A percentile compares a stretch with the other conserved stretches of the same genome.
These are phyloP conservation scores for Tachysurus fulvidraco DNA, from an alignment of 2,113 vertebrate genomes.

Conservation along the genomic window DNA sequence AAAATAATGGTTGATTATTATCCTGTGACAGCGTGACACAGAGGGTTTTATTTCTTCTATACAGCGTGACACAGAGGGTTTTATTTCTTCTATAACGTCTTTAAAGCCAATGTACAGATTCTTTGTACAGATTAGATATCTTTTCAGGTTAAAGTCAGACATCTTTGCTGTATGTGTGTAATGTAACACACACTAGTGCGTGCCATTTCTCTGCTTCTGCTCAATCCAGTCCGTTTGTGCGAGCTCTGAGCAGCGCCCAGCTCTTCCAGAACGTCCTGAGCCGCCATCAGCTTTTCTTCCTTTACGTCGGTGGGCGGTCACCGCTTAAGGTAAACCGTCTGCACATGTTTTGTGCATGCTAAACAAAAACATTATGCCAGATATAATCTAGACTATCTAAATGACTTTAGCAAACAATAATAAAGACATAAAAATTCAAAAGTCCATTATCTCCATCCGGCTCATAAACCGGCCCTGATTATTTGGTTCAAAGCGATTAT, in stretches of 20 bases:
- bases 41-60: not conserved
- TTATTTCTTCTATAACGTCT: no score
- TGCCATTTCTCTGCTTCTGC: not conserved
- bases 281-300: constrained; percentile 83
- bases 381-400: not conserved
- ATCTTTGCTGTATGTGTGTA: not conserved
- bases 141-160: not conserved
- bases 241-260: constrained; percentile 80
- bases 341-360: not conserved
- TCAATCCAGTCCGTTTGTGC: constrained; percentile 80
- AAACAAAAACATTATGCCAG: not conserved
- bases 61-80: no score
- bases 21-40: not conserved
- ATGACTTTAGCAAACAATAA: not conserved
- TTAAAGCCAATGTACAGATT: no score
- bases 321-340: constrained; percentile 82
- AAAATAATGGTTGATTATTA: not conserved
- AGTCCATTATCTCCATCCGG: not conserved
- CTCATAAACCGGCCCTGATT: not conserved
- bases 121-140: no score
- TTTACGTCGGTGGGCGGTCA: constrained; percentile 91
- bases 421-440: no score
- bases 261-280: constrained; percentile 87
- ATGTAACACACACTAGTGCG: not conserved
- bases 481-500: not conserved